phyloP scores from a whole-genome alignment of 2,797 vertebrate species.

The Kryptopterus vitreolus region DNA sequence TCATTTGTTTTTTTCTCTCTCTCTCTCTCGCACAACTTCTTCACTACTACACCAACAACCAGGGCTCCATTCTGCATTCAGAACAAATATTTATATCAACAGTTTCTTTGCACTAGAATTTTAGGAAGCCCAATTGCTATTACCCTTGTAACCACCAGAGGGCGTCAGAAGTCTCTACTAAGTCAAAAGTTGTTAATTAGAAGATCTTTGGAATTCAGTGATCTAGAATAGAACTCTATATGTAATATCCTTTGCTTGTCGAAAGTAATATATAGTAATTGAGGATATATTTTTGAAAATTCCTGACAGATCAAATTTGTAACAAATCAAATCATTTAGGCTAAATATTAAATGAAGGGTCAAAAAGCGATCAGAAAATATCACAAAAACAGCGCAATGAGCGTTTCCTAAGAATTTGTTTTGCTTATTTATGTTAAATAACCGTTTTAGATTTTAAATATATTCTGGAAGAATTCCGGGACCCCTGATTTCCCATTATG shows the following conservation, averaged over 20 bases:
- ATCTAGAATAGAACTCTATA: conserved; percentile 6
- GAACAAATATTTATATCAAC: not conserved
- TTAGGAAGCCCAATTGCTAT: conserved; percentile 39
- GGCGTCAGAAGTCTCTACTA: conserved; percentile 43
- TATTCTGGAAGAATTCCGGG: not conserved
- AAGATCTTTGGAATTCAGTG: conserved; percentile 1
- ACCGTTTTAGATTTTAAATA: conserved; percentile 22
- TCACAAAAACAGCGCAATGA: not conserved
- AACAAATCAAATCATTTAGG: conserved; percentile 26
- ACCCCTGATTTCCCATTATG: not conserved
- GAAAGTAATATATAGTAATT: conserved; percentile 5
- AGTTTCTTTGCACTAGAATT: conserved; percentile 33
- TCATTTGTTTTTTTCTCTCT: not conserved
- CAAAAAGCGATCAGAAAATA: conserved; percentile 26
- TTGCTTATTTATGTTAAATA: not conserved
- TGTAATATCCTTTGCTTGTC: too few species aligned
- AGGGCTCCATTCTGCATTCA: not conserved
- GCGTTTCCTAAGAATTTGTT: not conserved
- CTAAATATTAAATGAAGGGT: conserved; percentile 37
- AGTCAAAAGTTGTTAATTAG: conserved; percentile 28
- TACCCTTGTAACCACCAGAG: conserved; percentile 47
- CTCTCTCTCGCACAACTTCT: not conserved
- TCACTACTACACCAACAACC: not conserved
- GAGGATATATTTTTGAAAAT: conserved; percentile 37
- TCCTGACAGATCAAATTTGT: conserved; percentile 5